Evolutionary conservation across 1,140 invertebrate genomes (phyloP).

Genomic region (Andrena cerasifolii): DNA sequence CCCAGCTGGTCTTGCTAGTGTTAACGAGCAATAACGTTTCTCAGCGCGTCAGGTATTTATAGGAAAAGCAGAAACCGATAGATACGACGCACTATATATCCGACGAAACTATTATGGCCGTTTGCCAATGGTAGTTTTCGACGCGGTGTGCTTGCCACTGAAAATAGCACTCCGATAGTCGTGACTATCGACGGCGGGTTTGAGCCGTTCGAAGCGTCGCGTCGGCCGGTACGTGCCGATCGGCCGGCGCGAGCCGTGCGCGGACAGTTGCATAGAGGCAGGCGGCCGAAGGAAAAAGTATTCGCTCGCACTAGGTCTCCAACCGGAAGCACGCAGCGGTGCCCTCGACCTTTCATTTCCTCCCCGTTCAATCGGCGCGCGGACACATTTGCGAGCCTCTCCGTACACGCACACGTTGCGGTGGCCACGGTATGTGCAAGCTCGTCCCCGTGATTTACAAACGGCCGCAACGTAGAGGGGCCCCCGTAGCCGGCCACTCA

Average conservation of each 20-base stretch:
- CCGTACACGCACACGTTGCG: background rate
- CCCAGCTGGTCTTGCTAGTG: too few species aligned
- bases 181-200: background rate
- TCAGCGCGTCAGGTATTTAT: background rate
- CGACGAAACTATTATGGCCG: background rate
- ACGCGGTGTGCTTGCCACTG: slow-evolving; percentile 3
- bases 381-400: background rate
- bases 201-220: background rate
- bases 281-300: slow-evolving; percentile 20
- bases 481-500: slow-evolving; percentile 63
- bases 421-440: slow-evolving; percentile 15
- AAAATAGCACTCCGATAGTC: slow-evolving; percentile 3
- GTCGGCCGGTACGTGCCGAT: background rate
- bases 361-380: slow-evolving; percentile 33
- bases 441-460: slow-evolving; percentile 20
- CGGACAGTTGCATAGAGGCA: slow-evolving; percentile 19
- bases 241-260: background rate
- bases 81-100: background rate
- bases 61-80: background rate
- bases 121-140: slow-evolving; percentile 29
- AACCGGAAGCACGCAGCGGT: slow-evolving; percentile 64
- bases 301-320: slow-evolving; percentile 37
- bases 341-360: slow-evolving; percentile 56
- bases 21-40: too few species aligned
- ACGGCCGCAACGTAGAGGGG: background rate